Evolutionary conservation across 2,113 vertebrate genomes (phyloP).

Genomic region (Corythoichthys haematopterus): DNA sequence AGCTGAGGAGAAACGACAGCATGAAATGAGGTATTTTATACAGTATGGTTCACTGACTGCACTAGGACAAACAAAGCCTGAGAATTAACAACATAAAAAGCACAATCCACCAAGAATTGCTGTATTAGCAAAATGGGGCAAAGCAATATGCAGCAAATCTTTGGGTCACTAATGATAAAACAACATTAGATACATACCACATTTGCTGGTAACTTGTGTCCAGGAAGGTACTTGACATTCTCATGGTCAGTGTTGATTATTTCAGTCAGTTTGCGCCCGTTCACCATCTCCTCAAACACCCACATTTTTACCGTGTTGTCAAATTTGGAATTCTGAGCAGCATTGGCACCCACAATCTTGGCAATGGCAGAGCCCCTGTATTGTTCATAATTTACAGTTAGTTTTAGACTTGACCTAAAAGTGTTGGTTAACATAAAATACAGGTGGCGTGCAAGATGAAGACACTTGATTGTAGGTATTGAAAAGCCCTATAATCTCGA

Average conservation of each 20-base stretch:
- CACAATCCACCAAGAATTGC: background rate
- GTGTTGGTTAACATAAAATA: background rate
- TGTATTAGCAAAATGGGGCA: background rate
- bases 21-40: background rate
- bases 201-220: slow-evolving; percentile 86
- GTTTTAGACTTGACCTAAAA: background rate
- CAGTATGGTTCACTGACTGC: background rate
- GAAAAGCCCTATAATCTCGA: background rate
- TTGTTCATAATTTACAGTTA: slow-evolving; percentile 9
- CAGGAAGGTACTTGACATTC: slow-evolving; percentile 92
- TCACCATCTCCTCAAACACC: slow-evolving; percentile 91
- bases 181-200: slow-evolving; percentile 76
- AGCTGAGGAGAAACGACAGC: slow-evolving; percentile 65
- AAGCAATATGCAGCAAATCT: slow-evolving; percentile 1
- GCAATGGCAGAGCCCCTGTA: slow-evolving; percentile 93
- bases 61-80: background rate
- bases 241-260: slow-evolving; percentile 93
- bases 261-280: slow-evolving; percentile 83
- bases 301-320: slow-evolving; percentile 86
- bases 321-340: slow-evolving; percentile 75
- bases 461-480: background rate
- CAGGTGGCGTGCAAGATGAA: background rate
- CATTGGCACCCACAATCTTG: slow-evolving; percentile 87
- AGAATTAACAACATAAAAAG: background rate
- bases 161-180: background rate